A percentile compares a stretch with the other conserved stretches of the same genome.
Conservation (phyloP, 2,113 vertebrate genomes). For the Budorcas taxicolor region DNA sequence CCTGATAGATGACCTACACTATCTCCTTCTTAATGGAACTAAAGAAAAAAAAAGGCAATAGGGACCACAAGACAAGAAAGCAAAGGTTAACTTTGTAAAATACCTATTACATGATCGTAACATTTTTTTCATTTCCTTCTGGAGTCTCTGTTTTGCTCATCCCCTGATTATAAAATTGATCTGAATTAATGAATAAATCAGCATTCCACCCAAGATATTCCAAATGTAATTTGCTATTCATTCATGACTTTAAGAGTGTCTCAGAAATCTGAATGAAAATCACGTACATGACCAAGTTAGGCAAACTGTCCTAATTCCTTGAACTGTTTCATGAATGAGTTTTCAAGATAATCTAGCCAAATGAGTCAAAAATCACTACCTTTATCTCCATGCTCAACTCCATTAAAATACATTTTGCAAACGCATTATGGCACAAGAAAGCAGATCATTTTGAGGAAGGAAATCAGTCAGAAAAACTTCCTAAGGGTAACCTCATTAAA, state of each 20-base stretch:
- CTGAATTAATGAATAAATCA: background rate
- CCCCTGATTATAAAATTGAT: background rate
- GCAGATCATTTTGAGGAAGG: background rate
- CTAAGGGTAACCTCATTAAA: conserved; percentile 28
- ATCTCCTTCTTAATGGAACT: background rate
- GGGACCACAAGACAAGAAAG: background rate
- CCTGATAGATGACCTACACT: background rate
- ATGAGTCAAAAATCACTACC: background rate
- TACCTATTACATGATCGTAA: background rate
- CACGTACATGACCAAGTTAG: background rate
- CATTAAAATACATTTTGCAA: conserved; percentile 16
- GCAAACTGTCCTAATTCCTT: background rate
- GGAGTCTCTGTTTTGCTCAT: background rate
- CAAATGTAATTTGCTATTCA: background rate
- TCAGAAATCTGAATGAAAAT: conserved; percentile 4
- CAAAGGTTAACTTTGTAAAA: background rate
- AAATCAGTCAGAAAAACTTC: conserved; percentile 35
- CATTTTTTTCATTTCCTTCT: background rate
- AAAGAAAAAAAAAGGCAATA: background rate
- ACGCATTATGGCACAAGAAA: conserved; percentile 1
- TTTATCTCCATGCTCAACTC: background rate
- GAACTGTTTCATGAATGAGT: background rate
- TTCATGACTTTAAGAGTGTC: background rate
- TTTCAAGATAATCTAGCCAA: conserved; percentile 26
- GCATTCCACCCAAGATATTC: background rate